Base-by-base conservation (phyloP, 2,113 vertebrate species). In the Mesocricetus auratus region DNA sequence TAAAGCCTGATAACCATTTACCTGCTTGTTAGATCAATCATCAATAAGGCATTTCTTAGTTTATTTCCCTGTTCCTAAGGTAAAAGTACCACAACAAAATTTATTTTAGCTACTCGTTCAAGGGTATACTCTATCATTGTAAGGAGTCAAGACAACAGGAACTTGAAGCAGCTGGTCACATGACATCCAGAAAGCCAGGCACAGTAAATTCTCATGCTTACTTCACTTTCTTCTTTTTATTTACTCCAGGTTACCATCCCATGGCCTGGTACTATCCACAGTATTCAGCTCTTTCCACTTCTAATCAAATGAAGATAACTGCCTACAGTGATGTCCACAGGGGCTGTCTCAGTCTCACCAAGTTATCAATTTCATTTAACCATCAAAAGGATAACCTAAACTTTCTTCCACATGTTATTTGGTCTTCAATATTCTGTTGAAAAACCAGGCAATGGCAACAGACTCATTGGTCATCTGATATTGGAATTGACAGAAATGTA, bases 371-470 rank as follows among this genome's bases (percentile, higher is more conserved):
- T 50, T 29, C 26, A 31, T 6, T 78, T 78, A 33, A 50, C 45
- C 26, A 78, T 78, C 31, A 78, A 45, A 33, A 50, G 15, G 45
- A 88, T 26, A 87, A 90, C 53, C 29, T 66, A 62, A 92, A 96
- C 4, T 8, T 53, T 74, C 56, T 89, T 39, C 2, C 78, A 29
- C 9, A 50, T 75, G 47, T 26, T 86, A 56, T 75, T 83, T 64
- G 79, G 2, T 73, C 69, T 90, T 69, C 10, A 93, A 1, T 78
- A n/a, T 88, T 42, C 31, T 58, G 68, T 90, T 42, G 58, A 93
- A 89, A 93, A 93, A 78, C 90, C 22, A 79, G 33, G 88, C 75
- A 94, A 74, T 88, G 66, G 42, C 73, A 75, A 77, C 3, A 93
- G 66, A 86, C 16, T n/a, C 29, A 60, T 22, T 86, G n/a, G 16